Percentiles rank a stretch among this genome's conserved stretches.
phyloP scores from a whole-genome alignment of 1,140 invertebrate species.

The Camponotus pennsylvanicus region DNA sequence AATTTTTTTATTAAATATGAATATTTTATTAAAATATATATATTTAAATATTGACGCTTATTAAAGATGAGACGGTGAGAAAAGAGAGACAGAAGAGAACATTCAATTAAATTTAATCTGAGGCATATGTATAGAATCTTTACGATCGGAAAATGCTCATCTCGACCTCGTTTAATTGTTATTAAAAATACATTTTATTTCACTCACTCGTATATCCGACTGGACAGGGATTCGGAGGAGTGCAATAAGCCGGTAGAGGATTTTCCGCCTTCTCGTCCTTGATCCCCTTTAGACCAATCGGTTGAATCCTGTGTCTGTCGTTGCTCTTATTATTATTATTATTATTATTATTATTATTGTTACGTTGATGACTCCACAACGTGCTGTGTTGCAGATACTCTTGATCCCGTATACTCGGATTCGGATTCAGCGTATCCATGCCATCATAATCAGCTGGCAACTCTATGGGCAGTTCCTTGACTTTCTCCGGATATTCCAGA shows the following conservation, averaged over 20 bases:
- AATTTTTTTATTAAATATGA: too few relatives aligned
- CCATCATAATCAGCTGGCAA: conserved; percentile 88
- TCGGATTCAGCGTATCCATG: conserved; percentile 88
- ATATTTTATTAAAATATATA: too few relatives aligned
- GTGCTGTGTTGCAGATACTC: conserved; percentile 96
- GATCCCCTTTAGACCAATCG: conserved; percentile 87
- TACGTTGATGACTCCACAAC: conserved; percentile 94
- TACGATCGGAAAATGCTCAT: neutral
- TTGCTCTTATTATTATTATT: conserved; percentile 82
- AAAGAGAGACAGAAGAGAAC: neutral
- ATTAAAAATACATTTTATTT: neutral
- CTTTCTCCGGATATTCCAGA: conserved; percentile 88
- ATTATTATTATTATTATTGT: conserved; percentile 86
- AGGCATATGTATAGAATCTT: too few relatives aligned
- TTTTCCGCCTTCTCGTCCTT: conserved; percentile 96
- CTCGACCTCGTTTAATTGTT: neutral
- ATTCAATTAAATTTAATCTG: neutral
- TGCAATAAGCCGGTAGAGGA: conserved; percentile 98
- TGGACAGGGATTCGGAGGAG: conserved; percentile 99
- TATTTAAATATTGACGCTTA: too few relatives aligned
- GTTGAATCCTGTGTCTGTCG: conserved; percentile 79
- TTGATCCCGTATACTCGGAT: conserved; percentile 93
- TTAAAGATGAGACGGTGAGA: too few relatives aligned
- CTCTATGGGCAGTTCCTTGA: conserved; percentile 85
- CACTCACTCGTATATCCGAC: conserved; percentile 91